A percentile compares a stretch with the other conserved stretches of the same genome.
These are phyloP conservation scores for Etia nguti DNA, from an alignment of 2,113 vertebrate genomes.

Conservation along the genomic window DNA sequence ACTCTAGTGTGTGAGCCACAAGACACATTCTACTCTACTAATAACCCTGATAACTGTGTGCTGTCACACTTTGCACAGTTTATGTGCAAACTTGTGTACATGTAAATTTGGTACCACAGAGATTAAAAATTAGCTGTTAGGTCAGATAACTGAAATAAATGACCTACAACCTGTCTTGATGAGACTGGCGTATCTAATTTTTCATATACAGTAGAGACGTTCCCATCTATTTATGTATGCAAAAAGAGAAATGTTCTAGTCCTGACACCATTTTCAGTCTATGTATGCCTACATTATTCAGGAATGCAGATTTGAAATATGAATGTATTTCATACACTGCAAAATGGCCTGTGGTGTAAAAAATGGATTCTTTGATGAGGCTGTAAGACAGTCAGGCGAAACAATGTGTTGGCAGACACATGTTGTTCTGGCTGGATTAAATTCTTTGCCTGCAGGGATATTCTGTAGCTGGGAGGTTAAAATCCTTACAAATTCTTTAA, in stretches of 20 bases:
- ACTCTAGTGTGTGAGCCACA: background rate
- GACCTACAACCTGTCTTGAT: background rate
- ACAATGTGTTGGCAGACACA: background rate
- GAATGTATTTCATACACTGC: constrained; percentile 5
- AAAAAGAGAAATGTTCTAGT: background rate
- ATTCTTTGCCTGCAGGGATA: background rate
- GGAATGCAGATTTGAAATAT: background rate
- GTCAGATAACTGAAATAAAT: background rate
- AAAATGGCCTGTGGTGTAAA: background rate
- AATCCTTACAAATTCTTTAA: background rate
- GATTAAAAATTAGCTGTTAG: background rate
- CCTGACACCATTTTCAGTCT: background rate
- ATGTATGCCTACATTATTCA: background rate
- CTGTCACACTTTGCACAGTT: background rate
- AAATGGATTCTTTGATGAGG: constrained; percentile 3
- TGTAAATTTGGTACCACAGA: background rate
- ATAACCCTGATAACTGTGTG: background rate
- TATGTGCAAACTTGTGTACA: background rate
- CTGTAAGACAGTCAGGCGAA: background rate
- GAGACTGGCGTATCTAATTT: background rate
- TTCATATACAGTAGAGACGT: background rate
- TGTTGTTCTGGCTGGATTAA: background rate
- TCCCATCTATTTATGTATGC: background rate
- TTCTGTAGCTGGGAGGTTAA: background rate
- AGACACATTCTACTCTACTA: background rate